These are phyloP conservation scores for Nematostella vectensis DNA, from an alignment of 92 coral and sea anemone genomes.

Conservation along the genomic window DNA sequence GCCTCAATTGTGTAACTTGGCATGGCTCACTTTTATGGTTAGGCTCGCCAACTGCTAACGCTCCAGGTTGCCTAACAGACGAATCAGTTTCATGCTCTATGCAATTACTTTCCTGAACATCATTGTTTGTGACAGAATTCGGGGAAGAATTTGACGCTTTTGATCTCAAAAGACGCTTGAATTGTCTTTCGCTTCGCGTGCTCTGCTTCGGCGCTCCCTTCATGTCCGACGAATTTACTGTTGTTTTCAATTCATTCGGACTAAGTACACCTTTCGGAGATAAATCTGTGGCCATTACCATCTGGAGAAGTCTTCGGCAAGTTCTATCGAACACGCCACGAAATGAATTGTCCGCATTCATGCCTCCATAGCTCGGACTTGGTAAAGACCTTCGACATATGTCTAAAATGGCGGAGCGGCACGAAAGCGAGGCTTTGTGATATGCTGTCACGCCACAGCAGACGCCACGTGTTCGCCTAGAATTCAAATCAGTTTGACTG, in stretches of 20 bases:
- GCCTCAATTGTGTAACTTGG: slow-evolving; percentile 85
- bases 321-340: slow-evolving; percentile 90
- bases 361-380: too few species aligned
- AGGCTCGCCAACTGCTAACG: slow-evolving; percentile 38
- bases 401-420: too few species aligned
- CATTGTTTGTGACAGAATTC: slow-evolving; percentile 26
- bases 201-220: slow-evolving; percentile 60
- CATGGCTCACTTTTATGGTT: slow-evolving; percentile 80
- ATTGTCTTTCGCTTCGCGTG: slow-evolving; percentile 72
- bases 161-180: slow-evolving; percentile 69
- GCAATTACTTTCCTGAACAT: slow-evolving; percentile 28
- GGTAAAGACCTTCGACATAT: too few species aligned
- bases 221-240: slow-evolving; percentile 49
- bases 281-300: slow-evolving; percentile 90
- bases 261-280: slow-evolving; percentile 49
- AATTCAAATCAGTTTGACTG: too few species aligned
- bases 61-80: slow-evolving; percentile 26
- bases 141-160: slow-evolving; percentile 47
- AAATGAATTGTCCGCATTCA: slow-evolving; percentile 63
- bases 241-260: slow-evolving; percentile 49
- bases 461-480: too few species aligned
- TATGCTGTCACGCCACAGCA: too few species aligned
- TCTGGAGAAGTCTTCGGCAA: slow-evolving; percentile 77
- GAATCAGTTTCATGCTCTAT: slow-evolving; percentile 12
- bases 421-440: too few species aligned